phyloP scores from a whole-genome alignment of 2,113 vertebrate genomes.

The Australoheros scitulus region DNA sequence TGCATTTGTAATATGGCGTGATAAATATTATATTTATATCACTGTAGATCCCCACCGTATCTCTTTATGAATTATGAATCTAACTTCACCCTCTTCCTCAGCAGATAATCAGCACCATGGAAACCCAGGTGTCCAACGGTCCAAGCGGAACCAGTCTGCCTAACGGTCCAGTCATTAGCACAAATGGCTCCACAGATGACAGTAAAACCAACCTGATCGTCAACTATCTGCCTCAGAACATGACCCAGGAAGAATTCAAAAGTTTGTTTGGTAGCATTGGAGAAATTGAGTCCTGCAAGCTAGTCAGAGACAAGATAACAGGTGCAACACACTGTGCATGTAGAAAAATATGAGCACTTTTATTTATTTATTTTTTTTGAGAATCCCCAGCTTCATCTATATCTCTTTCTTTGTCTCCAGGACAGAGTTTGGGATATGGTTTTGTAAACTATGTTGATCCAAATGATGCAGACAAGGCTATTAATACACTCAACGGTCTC shows the following conservation, averaged over 20 bases:
- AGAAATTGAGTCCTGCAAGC: slow-evolving; percentile 95
- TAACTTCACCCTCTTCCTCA: slow-evolving; percentile 80
- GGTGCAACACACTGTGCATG: slow-evolving; percentile 70
- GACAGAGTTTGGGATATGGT: slow-evolving; percentile 95
- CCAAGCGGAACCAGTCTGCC: slow-evolving; percentile 89
- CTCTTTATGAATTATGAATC: slow-evolving; percentile 38
- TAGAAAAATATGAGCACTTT: background rate
- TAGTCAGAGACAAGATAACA: slow-evolving; percentile 95
- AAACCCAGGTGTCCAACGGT: slow-evolving; percentile 96
- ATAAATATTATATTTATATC: slow-evolving; percentile 18
- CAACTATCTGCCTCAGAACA: slow-evolving; percentile 98
- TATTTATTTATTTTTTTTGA: background rate
- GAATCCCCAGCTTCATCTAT: background rate
- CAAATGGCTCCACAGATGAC: slow-evolving; percentile 88
- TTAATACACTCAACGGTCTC: slow-evolving; percentile 96
- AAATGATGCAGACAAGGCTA: slow-evolving; percentile 95
- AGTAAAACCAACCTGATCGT: slow-evolving; percentile 98
- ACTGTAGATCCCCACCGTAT: background rate
- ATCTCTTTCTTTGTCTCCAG: slow-evolving; percentile 69
- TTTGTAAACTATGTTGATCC: slow-evolving; percentile 97
- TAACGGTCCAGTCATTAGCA: slow-evolving; percentile 90
- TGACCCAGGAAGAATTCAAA: slow-evolving; percentile 97
- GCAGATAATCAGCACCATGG: slow-evolving; percentile 99
- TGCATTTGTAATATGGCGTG: background rate
- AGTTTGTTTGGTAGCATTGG: slow-evolving; percentile 96